Conservation (phyloP, 2,113 vertebrate genomes). For the Rhinolophus sinicus region DNA sequence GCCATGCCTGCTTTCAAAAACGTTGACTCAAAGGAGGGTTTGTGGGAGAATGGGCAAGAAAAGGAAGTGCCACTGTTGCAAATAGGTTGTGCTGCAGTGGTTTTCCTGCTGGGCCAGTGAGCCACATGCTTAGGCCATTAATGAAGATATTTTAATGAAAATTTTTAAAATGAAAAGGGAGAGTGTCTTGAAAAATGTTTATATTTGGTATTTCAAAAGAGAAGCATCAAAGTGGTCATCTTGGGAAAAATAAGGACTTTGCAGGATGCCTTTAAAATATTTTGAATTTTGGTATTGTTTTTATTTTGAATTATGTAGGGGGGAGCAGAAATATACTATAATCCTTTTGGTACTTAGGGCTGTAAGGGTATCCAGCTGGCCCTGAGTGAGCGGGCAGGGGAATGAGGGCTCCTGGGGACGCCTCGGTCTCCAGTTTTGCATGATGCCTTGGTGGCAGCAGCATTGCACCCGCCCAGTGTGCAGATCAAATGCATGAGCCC, state of each 20-base stretch:
- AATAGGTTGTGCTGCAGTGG: background rate
- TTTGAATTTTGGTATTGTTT: background rate
- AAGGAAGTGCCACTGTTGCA: background rate
- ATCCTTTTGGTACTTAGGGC: background rate
- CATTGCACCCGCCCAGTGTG: slow-evolving; percentile 90
- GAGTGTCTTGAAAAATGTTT: background rate
- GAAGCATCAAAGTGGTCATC: background rate
- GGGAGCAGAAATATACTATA: background rate
- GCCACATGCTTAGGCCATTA: background rate
- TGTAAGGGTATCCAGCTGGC: background rate
- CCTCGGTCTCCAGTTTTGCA: slow-evolving; percentile 86
- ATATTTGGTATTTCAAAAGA: slow-evolving; percentile 22
- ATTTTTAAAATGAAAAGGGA: background rate
- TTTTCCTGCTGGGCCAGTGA: background rate
- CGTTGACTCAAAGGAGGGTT: background rate
- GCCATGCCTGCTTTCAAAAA: background rate
- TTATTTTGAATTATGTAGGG: background rate
- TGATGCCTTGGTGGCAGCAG: slow-evolving; percentile 91
- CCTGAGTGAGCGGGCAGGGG: background rate
- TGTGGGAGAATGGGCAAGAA: background rate
- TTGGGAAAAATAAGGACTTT: background rate
- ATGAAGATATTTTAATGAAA: background rate
- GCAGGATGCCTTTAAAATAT: background rate
- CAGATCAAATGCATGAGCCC: slow-evolving; percentile 96
- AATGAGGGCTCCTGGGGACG: slow-evolving; percentile 31